phyloP scores from a whole-genome alignment of 2,113 vertebrate genomes.

The Triplophysa dalaica region DNA sequence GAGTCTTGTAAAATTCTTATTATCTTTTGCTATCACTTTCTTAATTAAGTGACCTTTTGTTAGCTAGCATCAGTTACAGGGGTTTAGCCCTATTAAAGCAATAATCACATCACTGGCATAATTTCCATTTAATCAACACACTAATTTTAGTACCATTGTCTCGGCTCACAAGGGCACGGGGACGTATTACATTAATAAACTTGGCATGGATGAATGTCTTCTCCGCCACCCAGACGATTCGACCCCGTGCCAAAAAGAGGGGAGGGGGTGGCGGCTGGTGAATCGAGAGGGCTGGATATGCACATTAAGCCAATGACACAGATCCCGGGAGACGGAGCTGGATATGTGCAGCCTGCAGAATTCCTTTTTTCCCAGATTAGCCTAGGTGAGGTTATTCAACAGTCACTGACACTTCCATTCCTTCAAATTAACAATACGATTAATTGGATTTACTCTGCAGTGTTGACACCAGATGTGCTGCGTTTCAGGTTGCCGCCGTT shows the following conservation, averaged over 20 bases:
- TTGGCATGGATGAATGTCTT: conserved; percentile 43
- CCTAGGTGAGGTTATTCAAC: conserved; percentile 43
- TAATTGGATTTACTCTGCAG: conserved; percentile 33
- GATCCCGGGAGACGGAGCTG: conserved; percentile 59
- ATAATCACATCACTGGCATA: conserved; percentile 53
- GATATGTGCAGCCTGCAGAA: conserved; percentile 54
- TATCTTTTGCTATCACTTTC: conserved; percentile 55
- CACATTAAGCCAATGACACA: conserved; percentile 63
- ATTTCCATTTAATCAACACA: conserved; percentile 57
- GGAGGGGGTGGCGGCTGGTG: conserved; percentile 34
- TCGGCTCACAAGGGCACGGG: conserved; percentile 31
- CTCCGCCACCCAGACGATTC: conserved; percentile 39
- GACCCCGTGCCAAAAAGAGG: conserved; percentile 44
- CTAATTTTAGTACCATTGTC: conserved; percentile 52
- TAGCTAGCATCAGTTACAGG: conserved; percentile 51
- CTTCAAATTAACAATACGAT: conserved; percentile 44
- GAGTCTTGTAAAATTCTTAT: conserved; percentile 49
- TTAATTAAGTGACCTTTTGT: conserved; percentile 62
- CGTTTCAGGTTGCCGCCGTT: not conserved
- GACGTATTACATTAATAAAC: conserved; percentile 49
- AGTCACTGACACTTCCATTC: conserved; percentile 42
- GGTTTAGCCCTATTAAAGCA: conserved; percentile 55
- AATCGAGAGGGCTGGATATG: conserved; percentile 50
- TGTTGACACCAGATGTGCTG: conserved; percentile 29
- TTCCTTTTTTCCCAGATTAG: conserved; percentile 58